Percentiles rank a stretch among this genome's conserved stretches.
These are phyloP conservation scores for Sphecodes monilicornis DNA, from an alignment of 2,888 invertebrate species.

Conservation along the genomic window DNA sequence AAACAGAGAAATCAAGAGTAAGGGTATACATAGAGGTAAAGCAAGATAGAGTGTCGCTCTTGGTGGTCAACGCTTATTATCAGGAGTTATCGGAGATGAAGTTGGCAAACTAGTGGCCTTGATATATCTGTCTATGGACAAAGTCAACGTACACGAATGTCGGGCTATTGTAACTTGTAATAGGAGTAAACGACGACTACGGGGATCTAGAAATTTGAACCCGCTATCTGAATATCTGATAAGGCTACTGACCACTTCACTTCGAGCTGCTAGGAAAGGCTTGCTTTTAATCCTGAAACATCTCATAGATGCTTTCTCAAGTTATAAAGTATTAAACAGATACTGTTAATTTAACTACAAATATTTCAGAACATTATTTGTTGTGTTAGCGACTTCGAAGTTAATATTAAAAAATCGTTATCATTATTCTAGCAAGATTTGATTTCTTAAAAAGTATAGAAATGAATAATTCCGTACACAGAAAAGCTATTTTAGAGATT, in stretches of 20 bases:
- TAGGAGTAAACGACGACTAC: conserved; percentile 6
- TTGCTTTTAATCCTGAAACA: background rate
- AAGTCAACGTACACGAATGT: background rate
- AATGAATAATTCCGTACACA: background rate
- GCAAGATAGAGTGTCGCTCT: background rate
- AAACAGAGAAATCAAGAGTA: background rate
- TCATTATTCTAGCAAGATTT: background rate
- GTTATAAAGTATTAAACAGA: background rate
- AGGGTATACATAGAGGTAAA: background rate
- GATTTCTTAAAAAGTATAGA: background rate
- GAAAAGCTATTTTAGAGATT: background rate
- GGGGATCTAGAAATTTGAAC: background rate
- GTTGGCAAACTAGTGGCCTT: conserved; percentile 9
- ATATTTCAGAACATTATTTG: background rate
- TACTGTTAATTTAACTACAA: background rate
- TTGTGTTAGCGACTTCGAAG: background rate
- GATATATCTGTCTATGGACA: background rate
- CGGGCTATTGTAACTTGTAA: background rate
- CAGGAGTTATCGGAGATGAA: conserved; percentile 11
- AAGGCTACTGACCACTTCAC: background rate
- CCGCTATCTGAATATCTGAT: conserved; percentile 12
- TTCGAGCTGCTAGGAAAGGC: background rate
- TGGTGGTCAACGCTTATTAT: background rate
- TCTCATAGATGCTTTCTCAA: background rate
- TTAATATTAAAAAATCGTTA: background rate